A percentile compares a stretch with the other conserved stretches of the same genome.
These are phyloP conservation scores for Camponotus pennsylvanicus DNA, from an alignment of 1,140 invertebrate genomes.

Conservation along the genomic window DNA sequence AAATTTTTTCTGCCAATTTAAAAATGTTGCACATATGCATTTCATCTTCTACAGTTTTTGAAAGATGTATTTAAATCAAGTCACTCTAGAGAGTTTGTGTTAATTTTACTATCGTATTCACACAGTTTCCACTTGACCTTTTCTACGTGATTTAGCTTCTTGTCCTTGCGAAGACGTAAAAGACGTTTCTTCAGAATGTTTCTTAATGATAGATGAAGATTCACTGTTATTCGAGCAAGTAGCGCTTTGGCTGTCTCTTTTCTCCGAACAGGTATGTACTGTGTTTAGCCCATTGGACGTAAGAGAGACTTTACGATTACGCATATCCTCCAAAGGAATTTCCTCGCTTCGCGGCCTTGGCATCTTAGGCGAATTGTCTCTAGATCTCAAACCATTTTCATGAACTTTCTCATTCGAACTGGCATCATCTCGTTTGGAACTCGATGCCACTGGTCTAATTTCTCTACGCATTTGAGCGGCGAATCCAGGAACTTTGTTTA, in stretches of 20 bases:
- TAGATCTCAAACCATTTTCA: slow-evolving; percentile 86
- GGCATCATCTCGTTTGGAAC: slow-evolving; percentile 77
- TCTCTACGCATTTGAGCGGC: slow-evolving; percentile 89
- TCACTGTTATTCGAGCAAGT: slow-evolving; percentile 77
- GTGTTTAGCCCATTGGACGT: slow-evolving; percentile 74
- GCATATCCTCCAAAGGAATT: slow-evolving; percentile 94
- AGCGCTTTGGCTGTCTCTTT: slow-evolving; percentile 66
- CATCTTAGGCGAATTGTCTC: slow-evolving; percentile 90
- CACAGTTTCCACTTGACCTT: slow-evolving; percentile 90
- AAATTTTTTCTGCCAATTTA: slow-evolving; percentile 21
- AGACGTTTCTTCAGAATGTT: slow-evolving; percentile 90
- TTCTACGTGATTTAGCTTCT: slow-evolving; percentile 85
- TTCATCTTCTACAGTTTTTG: slow-evolving; percentile 8
- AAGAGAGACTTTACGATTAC: slow-evolving; percentile 81
- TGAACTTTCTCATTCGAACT: slow-evolving; percentile 76
- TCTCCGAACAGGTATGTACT: slow-evolving; percentile 59
- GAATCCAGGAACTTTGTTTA: slow-evolving; percentile 90
- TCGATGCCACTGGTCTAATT: slow-evolving; percentile 78
- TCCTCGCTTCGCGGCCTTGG: slow-evolving; percentile 93
- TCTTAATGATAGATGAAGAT: slow-evolving; percentile 67
- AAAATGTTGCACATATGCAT: slow-evolving; percentile 37
- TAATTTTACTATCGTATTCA: slow-evolving; percentile 79
- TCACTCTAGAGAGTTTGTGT: not conserved
- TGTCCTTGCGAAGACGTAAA: slow-evolving; percentile 88
- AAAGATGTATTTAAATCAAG: slow-evolving; percentile 16